These are phyloP conservation scores for Gymnocheta viridis DNA, from an alignment of 2,888 invertebrate genomes.

Conservation along the genomic window DNA sequence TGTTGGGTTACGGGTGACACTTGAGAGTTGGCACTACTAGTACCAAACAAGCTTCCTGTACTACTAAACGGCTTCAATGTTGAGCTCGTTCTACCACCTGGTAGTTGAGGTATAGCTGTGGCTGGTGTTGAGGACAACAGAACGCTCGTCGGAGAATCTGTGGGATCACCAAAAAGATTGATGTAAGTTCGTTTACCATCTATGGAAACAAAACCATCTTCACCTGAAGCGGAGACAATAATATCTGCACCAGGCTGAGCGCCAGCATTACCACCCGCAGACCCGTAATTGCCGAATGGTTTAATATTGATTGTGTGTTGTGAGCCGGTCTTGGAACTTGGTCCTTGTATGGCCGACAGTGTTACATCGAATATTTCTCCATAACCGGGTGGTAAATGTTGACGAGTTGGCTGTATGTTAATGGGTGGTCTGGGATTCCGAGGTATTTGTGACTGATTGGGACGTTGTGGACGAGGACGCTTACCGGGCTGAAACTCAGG, in stretches of 20 bases:
- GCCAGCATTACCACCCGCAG: conserved; percentile 68
- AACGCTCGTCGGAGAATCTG: conserved; percentile 81
- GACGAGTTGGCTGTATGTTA: conserved; percentile 81
- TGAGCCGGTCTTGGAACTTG: conserved; percentile 84
- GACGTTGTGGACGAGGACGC: conserved; percentile 77
- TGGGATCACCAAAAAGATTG: conserved; percentile 89
- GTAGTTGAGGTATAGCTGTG: conserved; percentile 79
- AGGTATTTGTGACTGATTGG: conserved; percentile 73
- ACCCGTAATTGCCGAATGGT: conserved; percentile 78
- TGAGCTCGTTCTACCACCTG: conserved; percentile 73
- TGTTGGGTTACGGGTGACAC: conserved; percentile 74
- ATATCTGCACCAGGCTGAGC: conserved; percentile 84
- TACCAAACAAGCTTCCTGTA: conserved; percentile 71
- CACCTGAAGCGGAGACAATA: conserved; percentile 90
- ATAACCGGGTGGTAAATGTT: conserved; percentile 83
- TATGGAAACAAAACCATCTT: conserved; percentile 94
- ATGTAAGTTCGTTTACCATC: conserved; percentile 95
- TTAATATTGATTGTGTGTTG: conserved; percentile 82
- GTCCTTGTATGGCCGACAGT: conserved; percentile 93
- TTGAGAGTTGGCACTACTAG: conserved; percentile 61
- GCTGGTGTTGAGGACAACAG: conserved; percentile 78
- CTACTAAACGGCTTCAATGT: conserved; percentile 59
- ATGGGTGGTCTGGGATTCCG: conserved; percentile 71
- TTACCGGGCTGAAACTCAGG: conserved; percentile 88
- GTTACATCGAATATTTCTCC: conserved; percentile 95